Evolutionary conservation across 2,797 vertebrate species (phyloP), one percentile per base, ranked within the genome.

Genomic region (Hydrocynus forskahlii): DNA sequence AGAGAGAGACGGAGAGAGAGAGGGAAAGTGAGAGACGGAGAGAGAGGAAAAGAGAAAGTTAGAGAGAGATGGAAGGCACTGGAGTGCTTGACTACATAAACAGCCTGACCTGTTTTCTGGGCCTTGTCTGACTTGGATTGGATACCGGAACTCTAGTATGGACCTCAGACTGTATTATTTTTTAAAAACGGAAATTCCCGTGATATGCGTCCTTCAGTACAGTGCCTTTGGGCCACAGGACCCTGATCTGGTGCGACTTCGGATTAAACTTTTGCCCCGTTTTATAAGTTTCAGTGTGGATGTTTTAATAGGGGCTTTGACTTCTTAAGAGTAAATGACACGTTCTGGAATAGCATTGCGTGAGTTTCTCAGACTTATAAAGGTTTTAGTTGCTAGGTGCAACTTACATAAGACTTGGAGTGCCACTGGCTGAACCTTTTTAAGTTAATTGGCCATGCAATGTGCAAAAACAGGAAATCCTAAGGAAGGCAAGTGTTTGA

Each of bases 291-390:
- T 5, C 9, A 52, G n/a, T 25, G 23, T 76, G 50, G 59, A 57
- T 16, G 3, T 68, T 13, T 55, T 73, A 64, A 80, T 14, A 16
- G 3, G 23, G 45, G 13, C 21, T 70, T 50, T 50, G 48, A 35
- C 55, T 57, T 57, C 63, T 59, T 67, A 62, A 59, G 67, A 72
- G 57, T 75, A 70, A 80, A 70, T 79, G 17, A 57, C 17, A 69
- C 16, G 76, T 54, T 80, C 50, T 54, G n/a, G 82, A 82, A 80
- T 76, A 69, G 59, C 57, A 55, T 19, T 60, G 38, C 60, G 43
- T 48, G 70, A 55, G 72, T 60, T 78, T 43, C 19, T 80, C 16
- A 16, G 38, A 55, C 10, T 45, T 35, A n/a, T 78, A 73, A 70
- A 72, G 29, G 23, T 69, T 59, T 67, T 12, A 38, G 48, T 50